Percentiles rank a stretch among this genome's conserved stretches.
phyloP scores from a whole-genome alignment of 1,140 invertebrate species.

The Saccostrea glomerata region DNA sequence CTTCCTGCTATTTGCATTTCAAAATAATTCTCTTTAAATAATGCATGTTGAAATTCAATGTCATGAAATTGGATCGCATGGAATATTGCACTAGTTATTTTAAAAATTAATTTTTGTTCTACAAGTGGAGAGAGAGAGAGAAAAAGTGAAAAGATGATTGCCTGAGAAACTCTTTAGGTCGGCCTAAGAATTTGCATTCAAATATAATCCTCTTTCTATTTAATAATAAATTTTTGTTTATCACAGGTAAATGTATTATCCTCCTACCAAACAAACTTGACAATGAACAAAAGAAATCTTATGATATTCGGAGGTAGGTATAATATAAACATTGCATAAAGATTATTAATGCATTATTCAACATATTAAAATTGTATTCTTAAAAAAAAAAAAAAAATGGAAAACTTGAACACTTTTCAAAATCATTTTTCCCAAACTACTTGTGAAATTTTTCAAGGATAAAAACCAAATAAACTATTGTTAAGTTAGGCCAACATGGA shows the following conservation, averaged over 20 bases:
- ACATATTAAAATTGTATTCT: not conserved
- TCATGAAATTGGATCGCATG: not conserved
- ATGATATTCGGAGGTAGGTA: not conserved
- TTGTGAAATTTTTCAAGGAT: not conserved
- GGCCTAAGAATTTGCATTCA: not conserved
- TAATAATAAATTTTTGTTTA: not conserved
- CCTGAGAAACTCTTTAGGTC: not conserved
- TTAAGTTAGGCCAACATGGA: not conserved
- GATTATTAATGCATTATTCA: not conserved
- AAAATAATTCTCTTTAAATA: not conserved
- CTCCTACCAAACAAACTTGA: not conserved
- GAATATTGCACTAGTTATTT: not conserved
- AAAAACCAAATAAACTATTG: not conserved
- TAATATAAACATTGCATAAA: not conserved
- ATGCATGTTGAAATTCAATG: conserved; percentile 17
- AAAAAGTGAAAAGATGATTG: not conserved
- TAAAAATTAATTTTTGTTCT: not conserved
- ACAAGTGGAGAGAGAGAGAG: not conserved
- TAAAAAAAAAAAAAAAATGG: not conserved
- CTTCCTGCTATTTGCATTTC: not conserved
- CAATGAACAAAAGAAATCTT: not conserved
- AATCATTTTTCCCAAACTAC: not conserved
- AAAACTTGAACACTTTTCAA: not conserved
- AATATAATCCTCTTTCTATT: conserved; percentile 1
- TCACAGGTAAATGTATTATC: not conserved